Evolutionary conservation across 2,113 vertebrate genomes (phyloP).

Genomic region (Thalassarche chlororhynchos): DNA sequence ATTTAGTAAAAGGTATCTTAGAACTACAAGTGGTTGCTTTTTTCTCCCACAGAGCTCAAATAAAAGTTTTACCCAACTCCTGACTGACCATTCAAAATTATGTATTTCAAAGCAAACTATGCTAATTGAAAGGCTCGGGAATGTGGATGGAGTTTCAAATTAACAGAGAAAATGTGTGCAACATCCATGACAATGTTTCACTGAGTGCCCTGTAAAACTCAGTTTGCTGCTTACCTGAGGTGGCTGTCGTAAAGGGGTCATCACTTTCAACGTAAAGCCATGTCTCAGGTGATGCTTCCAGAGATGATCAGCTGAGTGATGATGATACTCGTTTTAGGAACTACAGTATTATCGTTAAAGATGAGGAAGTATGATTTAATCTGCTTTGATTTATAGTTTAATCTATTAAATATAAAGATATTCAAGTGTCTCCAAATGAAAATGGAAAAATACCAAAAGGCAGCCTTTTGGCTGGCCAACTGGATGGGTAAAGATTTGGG

Average conservation of each 20-base stretch:
- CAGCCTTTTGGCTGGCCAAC: neutral
- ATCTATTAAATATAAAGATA: neutral
- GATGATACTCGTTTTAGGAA: neutral
- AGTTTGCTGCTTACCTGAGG: neutral
- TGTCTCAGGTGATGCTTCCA: neutral
- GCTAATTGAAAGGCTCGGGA: neutral
- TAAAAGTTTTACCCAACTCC: neutral
- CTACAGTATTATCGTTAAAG: neutral
- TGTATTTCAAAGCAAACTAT: neutral
- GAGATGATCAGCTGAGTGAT: neutral
- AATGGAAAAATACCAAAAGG: neutral
- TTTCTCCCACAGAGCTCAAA: neutral
- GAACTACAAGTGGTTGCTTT: neutral
- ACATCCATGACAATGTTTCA: rapidly evolving
- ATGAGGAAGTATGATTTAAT: neutral
- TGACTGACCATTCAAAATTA: neutral
- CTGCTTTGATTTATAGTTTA: neutral
- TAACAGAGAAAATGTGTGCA: neutral
- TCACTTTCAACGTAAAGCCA: neutral
- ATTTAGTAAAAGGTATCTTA: neutral
- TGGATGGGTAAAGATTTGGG: neutral
- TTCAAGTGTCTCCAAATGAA: neutral
- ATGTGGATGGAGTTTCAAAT: neutral
- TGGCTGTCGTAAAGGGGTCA: neutral
- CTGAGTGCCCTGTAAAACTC: neutral